Evolutionary conservation across 2,797 vertebrate genomes (phyloP).

Genomic region (Pogonophryne albipinna): DNA sequence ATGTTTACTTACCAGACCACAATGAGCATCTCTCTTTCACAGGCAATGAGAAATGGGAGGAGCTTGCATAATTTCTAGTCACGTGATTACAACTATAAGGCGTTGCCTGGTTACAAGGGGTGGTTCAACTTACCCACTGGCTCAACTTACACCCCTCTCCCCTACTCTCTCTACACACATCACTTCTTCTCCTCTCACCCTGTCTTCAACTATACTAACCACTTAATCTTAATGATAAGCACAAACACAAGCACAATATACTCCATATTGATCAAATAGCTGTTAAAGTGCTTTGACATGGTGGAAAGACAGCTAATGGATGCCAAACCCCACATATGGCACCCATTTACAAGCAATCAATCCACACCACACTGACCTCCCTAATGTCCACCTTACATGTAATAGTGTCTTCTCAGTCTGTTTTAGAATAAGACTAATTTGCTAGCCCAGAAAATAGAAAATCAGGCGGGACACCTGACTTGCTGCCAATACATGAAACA

Average conservation of each 20-base stretch:
- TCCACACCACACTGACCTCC: slow-evolving; percentile 2
- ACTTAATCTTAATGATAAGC: slow-evolving; percentile 16
- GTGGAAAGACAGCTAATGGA: slow-evolving; percentile 15
- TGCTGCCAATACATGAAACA: background rate
- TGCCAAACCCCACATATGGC: slow-evolving; percentile 27
- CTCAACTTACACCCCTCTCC: no score
- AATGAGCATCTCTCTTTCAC: no score
- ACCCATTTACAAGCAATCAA: slow-evolving; percentile 35
- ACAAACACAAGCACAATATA: slow-evolving; percentile 1
- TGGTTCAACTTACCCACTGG: no score
- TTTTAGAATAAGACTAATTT: background rate
- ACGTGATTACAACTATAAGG: no score
- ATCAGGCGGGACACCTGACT: background rate
- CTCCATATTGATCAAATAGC: slow-evolving; percentile 18
- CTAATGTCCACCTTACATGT: background rate
- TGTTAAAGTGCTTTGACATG: background rate
- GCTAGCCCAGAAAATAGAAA: background rate
- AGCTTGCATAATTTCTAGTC: no score
- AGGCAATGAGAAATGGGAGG: no score
- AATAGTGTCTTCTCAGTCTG: slow-evolving; percentile 7
- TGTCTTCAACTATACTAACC: background rate
- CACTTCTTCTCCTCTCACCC: slow-evolving; percentile 3
- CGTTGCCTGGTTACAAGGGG: no score
- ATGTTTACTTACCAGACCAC: no score
- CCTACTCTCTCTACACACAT: slow-evolving; percentile 13